Evolutionary conservation across 2,888 invertebrate genomes (phyloP), one percentile per base, ranked within the genome.

Genomic region (Leptopilina drosophilae): DNA sequence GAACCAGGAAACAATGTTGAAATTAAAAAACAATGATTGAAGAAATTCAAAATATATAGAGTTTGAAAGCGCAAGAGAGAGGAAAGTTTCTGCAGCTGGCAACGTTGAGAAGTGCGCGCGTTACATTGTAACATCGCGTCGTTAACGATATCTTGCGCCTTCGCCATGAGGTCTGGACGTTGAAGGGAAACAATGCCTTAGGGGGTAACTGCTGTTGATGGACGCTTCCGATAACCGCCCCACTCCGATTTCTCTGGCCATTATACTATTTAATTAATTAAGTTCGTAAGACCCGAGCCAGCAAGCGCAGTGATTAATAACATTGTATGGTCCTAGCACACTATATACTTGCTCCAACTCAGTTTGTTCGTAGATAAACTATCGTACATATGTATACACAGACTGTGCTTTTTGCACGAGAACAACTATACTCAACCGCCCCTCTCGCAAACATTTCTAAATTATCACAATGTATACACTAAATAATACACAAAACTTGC

Each of bases 241-340:
- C 85, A 85, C 85, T 85, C 87, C 83, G 85, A 83, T 87, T 86
- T 87, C 86, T 84, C 84, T 81, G 85, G 86, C 87, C 87, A 89
- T 90, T 89, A 89, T 88, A 87, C 89, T 90, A 89, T 90, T 90
- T 89, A 90, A 90, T 90, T 90, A 89, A 87, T 88, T 88, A 89
- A 88, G 88, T 89, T 89, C 86, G 85, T 86, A 86, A 89, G 88
- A 87, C 87, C 88, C 87, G 84, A 83, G 84, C 82, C 86, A 84
- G 85, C 85, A 84, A 84, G 85, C 84, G 85, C 85, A 84, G 87
- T 89, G 89, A 89, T 89, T 89, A 89, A 89, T 89, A 89, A 89
- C 89, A 85, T 84, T 87, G 87, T 84, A 87, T 81, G 86, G 84
- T 80, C 84, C 78, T 82, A 81, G 85, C 84, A 83, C 84, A 78